Evolutionary conservation across 2,888 invertebrate species (phyloP), one percentile per base, ranked within the genome.

Genomic region (Dryocosmus kuriphilus): DNA sequence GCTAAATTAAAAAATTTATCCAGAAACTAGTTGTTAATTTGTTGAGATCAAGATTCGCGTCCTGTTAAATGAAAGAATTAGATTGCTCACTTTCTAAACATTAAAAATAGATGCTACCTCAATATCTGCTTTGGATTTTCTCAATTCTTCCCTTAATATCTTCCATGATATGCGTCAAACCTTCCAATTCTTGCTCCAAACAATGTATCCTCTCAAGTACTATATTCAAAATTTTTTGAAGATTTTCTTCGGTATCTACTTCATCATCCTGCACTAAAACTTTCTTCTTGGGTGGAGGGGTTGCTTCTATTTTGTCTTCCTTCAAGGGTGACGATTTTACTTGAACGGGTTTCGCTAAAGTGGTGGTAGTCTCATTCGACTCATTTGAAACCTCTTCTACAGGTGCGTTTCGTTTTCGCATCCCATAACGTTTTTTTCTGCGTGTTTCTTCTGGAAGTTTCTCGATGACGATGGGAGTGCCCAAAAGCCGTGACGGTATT

Each of bases 121-220:
- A 57, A 24, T 22, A 57, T 57, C 51, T 71, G 30, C 30, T 71
- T 71, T 71, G 71, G n/a, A 71, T 71, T 71, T 51, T 71, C 27
- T 71, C 71, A 71, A 71, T 71, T 71, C 71, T 46, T 30, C 30
- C 46, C 46, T 51, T 71, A 30, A 71, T 71, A 30, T 71, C 71
- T 14, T 46, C 71, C 71, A 71, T 71, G 30, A 71, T 71, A 51
- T 71, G 71, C 7, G 27, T 71, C 5, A 71, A 27, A 30, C 71
- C 71, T 27, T 71, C 71, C 27, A 71, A 9, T 71, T 71, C 71
- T 71, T 71, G 46, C 9, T 71, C 71, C 27, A 71, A 51, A 51
- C 71, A 71, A 19, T 71, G 51, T 71, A 71, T 71, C 46, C 71
- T 71, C 46, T 71, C 71, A 8, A 71, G 30, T 9, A 71, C 46